Percentiles rank a stretch among this genome's conserved stretches.
phyloP scores from a whole-genome alignment of 2,113 vertebrate species.

The Sterna hirundo region DNA sequence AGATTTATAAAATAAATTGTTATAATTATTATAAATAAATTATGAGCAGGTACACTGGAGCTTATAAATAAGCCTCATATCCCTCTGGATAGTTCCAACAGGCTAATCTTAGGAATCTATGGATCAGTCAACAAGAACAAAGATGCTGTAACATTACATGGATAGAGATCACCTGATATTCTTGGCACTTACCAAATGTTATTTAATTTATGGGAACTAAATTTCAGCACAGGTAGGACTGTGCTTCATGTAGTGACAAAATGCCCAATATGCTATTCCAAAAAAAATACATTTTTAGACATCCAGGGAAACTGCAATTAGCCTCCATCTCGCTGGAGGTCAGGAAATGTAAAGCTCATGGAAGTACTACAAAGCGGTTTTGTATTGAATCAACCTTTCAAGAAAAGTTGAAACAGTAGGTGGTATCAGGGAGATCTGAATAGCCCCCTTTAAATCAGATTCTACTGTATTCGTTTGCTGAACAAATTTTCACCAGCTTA shows the following conservation, averaged over 20 bases:
- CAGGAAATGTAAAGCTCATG: neutral
- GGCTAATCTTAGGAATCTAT: neutral
- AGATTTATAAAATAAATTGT: neutral
- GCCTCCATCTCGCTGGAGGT: neutral
- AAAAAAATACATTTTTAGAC: neutral
- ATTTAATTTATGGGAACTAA: neutral
- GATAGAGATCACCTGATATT: neutral
- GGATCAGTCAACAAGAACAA: neutral
- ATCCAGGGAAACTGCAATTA: neutral
- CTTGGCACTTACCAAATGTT: neutral
- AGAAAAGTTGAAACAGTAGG: neutral
- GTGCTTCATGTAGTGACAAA: neutral
- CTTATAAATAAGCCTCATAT: neutral
- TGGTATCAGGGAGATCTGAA: neutral
- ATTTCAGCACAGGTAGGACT: neutral
- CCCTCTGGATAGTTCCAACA: neutral
- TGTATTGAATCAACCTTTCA: neutral
- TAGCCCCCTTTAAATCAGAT: neutral
- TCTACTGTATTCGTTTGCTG: neutral
- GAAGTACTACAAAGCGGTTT: neutral
- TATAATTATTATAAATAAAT: constrained; percentile 1
- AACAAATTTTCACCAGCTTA: constrained; percentile 20
- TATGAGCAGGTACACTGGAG: neutral
- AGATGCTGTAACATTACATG: neutral
- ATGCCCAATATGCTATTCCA: neutral